Percentiles rank a stretch among this genome's conserved stretches.
Conservation (phyloP, 1,140 invertebrate genomes). For the Diorhabda sublineata region DNA sequence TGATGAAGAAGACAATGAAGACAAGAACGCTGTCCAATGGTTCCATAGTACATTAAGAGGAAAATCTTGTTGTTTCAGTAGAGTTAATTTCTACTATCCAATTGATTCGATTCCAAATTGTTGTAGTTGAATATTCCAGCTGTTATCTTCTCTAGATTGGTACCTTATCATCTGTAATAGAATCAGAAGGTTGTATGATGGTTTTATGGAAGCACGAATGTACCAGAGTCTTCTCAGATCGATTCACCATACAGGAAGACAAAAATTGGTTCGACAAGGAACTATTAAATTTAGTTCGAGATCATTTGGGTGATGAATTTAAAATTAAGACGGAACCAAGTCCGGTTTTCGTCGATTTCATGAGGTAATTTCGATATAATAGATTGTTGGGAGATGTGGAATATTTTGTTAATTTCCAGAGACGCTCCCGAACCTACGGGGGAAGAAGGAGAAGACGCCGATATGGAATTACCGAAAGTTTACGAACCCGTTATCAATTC, state of each 20-base stretch:
- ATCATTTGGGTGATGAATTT: slow-evolving; percentile 65
- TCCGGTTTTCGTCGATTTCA: slow-evolving; percentile 88
- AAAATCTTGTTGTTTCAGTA: too few species aligned
- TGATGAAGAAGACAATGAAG: too few species aligned
- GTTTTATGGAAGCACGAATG: slow-evolving; percentile 94
- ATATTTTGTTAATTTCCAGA: slow-evolving; percentile 50
- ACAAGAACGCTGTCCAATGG: too few species aligned
- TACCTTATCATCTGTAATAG: slow-evolving; percentile 81
- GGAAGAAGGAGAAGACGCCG: slow-evolving; percentile 92
- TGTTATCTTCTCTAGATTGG: slow-evolving; percentile 52
- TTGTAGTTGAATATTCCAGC: neutral
- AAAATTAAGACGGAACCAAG: slow-evolving; percentile 65
- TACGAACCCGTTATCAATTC: slow-evolving; percentile 89
- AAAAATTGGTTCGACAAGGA: slow-evolving; percentile 77
- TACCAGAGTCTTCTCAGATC: slow-evolving; percentile 86
- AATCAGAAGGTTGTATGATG: slow-evolving; percentile 76
- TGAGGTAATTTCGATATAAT: slow-evolving; percentile 59
- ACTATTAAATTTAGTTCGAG: slow-evolving; percentile 60
- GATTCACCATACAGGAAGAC: slow-evolving; percentile 73
- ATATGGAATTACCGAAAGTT: slow-evolving; percentile 91
- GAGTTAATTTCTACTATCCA: too few species aligned
- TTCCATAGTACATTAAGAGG: too few species aligned
- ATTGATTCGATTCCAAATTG: too few species aligned
- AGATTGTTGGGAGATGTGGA: slow-evolving; percentile 1
- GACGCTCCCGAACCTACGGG: slow-evolving; percentile 96